Conservation (phyloP, 2,888 invertebrate species). For the Alsophila aescularia region DNA sequence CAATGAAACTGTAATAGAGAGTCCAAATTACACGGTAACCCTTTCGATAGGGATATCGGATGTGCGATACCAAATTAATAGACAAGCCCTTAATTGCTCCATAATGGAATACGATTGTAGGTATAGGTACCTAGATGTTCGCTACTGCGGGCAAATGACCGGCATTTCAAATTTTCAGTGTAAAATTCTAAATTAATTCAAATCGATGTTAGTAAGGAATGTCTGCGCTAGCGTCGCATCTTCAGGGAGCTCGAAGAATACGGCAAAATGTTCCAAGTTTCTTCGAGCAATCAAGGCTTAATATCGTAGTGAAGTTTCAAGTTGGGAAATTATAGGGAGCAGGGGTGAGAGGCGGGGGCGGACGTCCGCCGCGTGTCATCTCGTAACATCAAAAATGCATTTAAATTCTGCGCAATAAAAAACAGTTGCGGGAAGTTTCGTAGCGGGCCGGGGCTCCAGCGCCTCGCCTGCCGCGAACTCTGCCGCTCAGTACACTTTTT, state of each 20-base stretch:
- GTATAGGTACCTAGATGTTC: conserved; percentile 31
- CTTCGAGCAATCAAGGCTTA: conserved; percentile 84
- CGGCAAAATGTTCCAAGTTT: conserved; percentile 84
- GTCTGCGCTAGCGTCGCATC: conserved; percentile 75
- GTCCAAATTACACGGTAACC: conserved; percentile 75
- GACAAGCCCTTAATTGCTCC: conserved; percentile 53
- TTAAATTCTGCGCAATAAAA: conserved; percentile 85
- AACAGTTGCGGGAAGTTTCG: conserved; percentile 81
- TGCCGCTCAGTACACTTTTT: conserved; percentile 58
- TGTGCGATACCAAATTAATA: conserved; percentile 66
- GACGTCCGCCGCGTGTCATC: conserved; percentile 84
- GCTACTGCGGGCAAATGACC: conserved; percentile 31
- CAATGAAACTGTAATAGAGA: conserved; percentile 80
- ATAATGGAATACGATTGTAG: conserved; percentile 55
- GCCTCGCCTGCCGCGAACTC: conserved; percentile 23
- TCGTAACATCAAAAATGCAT: conserved; percentile 86
- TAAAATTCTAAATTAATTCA: conserved; percentile 74
- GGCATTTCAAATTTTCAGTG: conserved; percentile 47
- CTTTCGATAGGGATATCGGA: conserved; percentile 71
- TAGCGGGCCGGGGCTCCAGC: conserved; percentile 69
- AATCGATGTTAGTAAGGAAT: conserved; percentile 78
- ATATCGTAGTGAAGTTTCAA: conserved; percentile 84
- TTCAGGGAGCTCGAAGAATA: conserved; percentile 83
- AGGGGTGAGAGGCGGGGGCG: conserved; percentile 59
- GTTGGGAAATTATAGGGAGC: conserved; percentile 83